Evolutionary conservation across 2,888 invertebrate species (phyloP), one percentile per base, ranked within the genome.

Genomic region (Diaphora mendica): DNA sequence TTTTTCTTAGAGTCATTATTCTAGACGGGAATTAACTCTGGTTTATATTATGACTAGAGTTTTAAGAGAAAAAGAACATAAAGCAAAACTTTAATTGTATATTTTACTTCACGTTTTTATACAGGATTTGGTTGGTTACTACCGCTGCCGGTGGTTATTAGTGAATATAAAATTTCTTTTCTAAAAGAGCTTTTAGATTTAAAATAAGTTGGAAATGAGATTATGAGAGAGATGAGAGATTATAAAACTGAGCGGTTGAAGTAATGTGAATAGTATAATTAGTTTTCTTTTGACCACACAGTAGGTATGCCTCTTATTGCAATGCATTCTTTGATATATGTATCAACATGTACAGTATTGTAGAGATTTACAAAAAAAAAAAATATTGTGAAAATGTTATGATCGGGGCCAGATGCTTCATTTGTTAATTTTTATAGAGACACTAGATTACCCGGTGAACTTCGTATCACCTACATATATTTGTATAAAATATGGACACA

Each of bases 11-110:
- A 48, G 33, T 35, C 23, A 73, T 69, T 59, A 62, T 30, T 42
- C n/a, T 64, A 65, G n/a, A 17, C 42, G 23, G 64, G 64, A 59
- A 59, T 65, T 59, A 42, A 65, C 51, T 8, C 20, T 65, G 35
- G 59, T 73, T 73, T 73, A 64, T 69, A 51, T 55, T 65, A 65
- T 39, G n/a, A 30, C 62, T 0, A 62, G 44, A 70, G 62, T 59
- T 72, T 65, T 20, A 26, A 66, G 11, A 42, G 17, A 33, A 33
- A 17, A 64, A 64, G 30, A 62, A 42, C 26, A 13, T 62, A 26
- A 39, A 26, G 26, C 20, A 30, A 44, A 9, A 44, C 20, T 26
- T 70, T 62, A 30, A 23, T 70, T 62, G 20, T 44, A 33, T 35
- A 71, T 39, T 33, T 55, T 55, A 35, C 23, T 33, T 68, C 7